Evolutionary conservation across 53 echinoderm and acorn worm species (phyloP).

Genomic region (Apostichopus leukothele): DNA sequence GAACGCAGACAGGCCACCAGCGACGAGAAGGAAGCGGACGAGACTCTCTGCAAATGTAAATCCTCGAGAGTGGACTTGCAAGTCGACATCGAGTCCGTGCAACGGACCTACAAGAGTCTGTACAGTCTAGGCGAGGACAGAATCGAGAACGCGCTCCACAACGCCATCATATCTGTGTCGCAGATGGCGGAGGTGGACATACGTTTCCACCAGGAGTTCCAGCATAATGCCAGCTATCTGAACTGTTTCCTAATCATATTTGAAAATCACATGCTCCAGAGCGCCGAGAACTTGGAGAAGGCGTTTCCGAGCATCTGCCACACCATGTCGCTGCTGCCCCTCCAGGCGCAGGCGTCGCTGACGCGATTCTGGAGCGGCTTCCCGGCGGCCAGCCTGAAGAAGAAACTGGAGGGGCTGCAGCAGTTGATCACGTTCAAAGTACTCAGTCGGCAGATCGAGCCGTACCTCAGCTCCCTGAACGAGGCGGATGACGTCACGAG

Average conservation of each 20-base stretch:
- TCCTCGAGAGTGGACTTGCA: slow-evolving; percentile 47
- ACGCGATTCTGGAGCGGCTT: slow-evolving; percentile 77
- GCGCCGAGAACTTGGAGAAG: slow-evolving; percentile 82
- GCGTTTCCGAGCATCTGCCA: slow-evolving; percentile 92
- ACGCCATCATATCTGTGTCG: slow-evolving; percentile 75
- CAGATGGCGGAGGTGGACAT: slow-evolving; percentile 82
- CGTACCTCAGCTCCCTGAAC: slow-evolving; percentile 57
- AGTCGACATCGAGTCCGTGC: slow-evolving; percentile 80
- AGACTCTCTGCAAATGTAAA: slow-evolving; percentile 54
- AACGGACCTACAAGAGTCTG: slow-evolving; percentile 72
- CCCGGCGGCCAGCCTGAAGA: slow-evolving; percentile 67
- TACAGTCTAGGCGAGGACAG: slow-evolving; percentile 62
- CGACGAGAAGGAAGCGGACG: slow-evolving; percentile 73
- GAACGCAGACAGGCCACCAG: slow-evolving; percentile 63
- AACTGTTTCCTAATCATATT: slow-evolving; percentile 89
- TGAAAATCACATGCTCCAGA: slow-evolving; percentile 89
- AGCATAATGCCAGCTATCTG: slow-evolving; percentile 65
- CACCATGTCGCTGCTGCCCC: slow-evolving; percentile 73
- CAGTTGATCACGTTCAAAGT: slow-evolving; percentile 94
- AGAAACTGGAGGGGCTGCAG: slow-evolving; percentile 91
- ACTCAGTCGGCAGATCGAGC: slow-evolving; percentile 70
- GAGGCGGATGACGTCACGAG: slow-evolving; percentile 73
- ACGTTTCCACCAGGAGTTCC: slow-evolving; percentile 64
- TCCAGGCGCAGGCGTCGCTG: slow-evolving; percentile 72
- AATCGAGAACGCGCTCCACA: slow-evolving; percentile 82